These are phyloP conservation scores for Microcebus jonahi DNA, from an alignment of 2,113 vertebrate species.

Conservation along the genomic window DNA sequence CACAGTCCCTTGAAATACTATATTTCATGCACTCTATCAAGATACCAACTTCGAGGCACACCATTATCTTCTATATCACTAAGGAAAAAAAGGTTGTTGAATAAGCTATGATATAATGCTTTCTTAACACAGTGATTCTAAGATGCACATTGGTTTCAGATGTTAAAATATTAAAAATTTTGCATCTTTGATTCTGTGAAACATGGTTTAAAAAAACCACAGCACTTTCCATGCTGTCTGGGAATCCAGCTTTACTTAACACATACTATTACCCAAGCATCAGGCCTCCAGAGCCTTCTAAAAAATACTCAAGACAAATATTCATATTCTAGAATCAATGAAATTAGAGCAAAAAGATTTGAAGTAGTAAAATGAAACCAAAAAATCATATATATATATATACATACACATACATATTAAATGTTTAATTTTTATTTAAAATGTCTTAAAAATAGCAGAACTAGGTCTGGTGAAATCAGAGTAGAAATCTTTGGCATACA, in stretches of 20 bases:
- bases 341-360: constrained; percentile 28
- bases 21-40: constrained; percentile 29
- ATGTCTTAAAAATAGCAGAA: neutral
- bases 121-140: constrained; percentile 44
- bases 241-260: constrained; percentile 32
- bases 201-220: neutral
- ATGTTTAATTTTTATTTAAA: constrained; percentile 9
- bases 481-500: neutral
- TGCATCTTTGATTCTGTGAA: constrained; percentile 49
- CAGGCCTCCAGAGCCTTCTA: constrained; percentile 20
- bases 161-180: constrained; percentile 11
- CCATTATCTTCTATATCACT: neutral
- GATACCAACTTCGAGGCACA: neutral
- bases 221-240: neutral
- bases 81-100: constrained; percentile 1
- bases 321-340: neutral
- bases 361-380: neutral
- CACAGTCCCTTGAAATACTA: neutral
- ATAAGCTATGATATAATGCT: neutral
- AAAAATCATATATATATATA: neutral
- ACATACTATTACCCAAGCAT: neutral
- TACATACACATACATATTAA: neutral
- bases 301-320: constrained; percentile 4
- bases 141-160: neutral
- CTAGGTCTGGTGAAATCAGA: neutral